Base-by-base conservation (phyloP, 2,113 vertebrate species). In the Boleophthalmus pectinirostris region DNA sequence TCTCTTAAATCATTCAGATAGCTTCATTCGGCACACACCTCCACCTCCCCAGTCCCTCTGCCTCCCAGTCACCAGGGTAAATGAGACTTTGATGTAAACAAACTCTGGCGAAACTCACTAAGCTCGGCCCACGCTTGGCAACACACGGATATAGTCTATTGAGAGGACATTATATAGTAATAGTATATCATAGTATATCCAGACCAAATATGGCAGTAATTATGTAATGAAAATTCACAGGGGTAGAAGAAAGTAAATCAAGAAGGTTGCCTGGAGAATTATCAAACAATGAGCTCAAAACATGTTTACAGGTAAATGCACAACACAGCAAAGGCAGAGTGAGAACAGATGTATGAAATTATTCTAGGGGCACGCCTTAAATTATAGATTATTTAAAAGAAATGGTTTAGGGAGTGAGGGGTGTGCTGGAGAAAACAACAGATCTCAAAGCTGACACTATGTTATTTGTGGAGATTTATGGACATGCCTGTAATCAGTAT, bases 1-100 rank as follows among this genome's bases (percentile, higher is more conserved):
- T 78, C 73, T 79, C 54, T 29, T 87, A 81, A 83, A 88, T 88
- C 74, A 84, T 83, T 84, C 75, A 80, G 65, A 77, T 79, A 14
- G 67, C 61, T 47, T 72, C 68, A 47, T 81, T 84, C 76, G 71
- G 49, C 56, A 46, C 53, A 23, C 63, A 76, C 69, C 70, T 74
- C 33, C 38, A 43, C 38, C 72, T 83, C 72, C 74, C 54, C 66
- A 68, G 72, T n/a, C 68, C 14, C 66, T n/a, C 25, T 69, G 70
- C 33, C 72, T 74, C 23, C 29, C 25, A 63, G 87, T 69, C 67
- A 35, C 58, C 23, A 49, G 67, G 72, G 63, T 75, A 61, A 83
- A 85, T 72, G 70, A 81, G 71, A 71, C 53, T 76, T 78, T 66
- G 53, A 81, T 82, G 73, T 85, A 80, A 79, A 86, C 69, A 82